These are phyloP conservation scores for Eristalis tenax DNA, from an alignment of 2,888 invertebrate genomes.

Conservation along the genomic window DNA sequence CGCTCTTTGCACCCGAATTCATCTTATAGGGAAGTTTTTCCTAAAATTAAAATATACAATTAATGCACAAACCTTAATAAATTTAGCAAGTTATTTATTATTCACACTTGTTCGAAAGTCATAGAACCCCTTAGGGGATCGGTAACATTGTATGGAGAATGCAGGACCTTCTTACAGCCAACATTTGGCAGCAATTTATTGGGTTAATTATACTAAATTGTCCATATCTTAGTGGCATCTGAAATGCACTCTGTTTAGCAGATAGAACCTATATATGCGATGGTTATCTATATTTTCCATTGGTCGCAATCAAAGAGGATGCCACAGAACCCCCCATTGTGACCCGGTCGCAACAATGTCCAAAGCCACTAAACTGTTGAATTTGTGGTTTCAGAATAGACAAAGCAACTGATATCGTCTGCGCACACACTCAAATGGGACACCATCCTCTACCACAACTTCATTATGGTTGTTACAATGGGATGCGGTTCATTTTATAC, in stretches of 20 bases:
- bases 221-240: conserved; percentile 25
- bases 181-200: conserved; percentile 22
- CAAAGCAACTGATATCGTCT: neutral
- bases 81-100: neutral
- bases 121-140: neutral
- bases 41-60: conserved; percentile 73
- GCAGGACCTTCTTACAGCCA: neutral
- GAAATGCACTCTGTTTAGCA: neutral
- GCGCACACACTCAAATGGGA: neutral
- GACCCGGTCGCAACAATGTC: conserved; percentile 17
- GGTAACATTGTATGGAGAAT: neutral
- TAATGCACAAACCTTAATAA: neutral
- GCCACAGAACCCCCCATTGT: neutral
- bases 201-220: conserved; percentile 23
- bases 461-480: neutral
- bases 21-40: conserved; percentile 81
- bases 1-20: conserved; percentile 83
- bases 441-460: neutral
- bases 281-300: conserved; percentile 1
- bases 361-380: conserved; percentile 31
- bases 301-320: neutral
- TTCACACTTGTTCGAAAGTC: neutral
- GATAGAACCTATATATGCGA: neutral
- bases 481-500: neutral
- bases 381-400: conserved; percentile 18